Percentiles rank a stretch among this genome's conserved stretches.
Evolutionary conservation across 2,888 invertebrate genomes (phyloP).

Genomic region (Pandemis cinnamomeana): DNA sequence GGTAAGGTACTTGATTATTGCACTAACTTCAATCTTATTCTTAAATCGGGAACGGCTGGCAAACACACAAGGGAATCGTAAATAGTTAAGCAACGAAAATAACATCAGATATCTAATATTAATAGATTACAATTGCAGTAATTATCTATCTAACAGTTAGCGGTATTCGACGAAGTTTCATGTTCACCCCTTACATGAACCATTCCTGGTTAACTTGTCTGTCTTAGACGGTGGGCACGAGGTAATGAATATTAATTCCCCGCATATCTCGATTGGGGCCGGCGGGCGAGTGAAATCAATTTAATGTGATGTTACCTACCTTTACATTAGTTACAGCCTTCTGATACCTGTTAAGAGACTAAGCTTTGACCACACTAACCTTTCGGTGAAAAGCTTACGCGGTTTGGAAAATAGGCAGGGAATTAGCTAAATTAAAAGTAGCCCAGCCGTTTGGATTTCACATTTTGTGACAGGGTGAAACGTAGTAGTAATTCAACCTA

Average conservation of each 20-base stretch:
- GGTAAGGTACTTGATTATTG: no score
- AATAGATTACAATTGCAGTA: no score
- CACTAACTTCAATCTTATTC: no score
- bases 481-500: neutral
- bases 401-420: neutral
- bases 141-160: neutral
- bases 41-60: no score
- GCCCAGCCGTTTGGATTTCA: neutral
- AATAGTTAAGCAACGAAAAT: no score
- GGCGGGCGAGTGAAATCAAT: slow-evolving; percentile 24
- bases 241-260: slow-evolving; percentile 42
- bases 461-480: neutral
- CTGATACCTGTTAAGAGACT: slow-evolving; percentile 7
- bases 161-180: neutral
- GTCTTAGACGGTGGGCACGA: slow-evolving; percentile 5
- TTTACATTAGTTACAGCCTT: neutral
- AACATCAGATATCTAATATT: no score
- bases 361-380: neutral
- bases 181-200: slow-evolving; percentile 3
- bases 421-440: slow-evolving; percentile 1
- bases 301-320: slow-evolving; percentile 21
- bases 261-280: slow-evolving; percentile 35
- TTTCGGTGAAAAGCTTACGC: slow-evolving; percentile 13
- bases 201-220: slow-evolving; percentile 23
- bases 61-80: no score